Evolutionary conservation across 2,113 vertebrate species (phyloP), one percentile per base, ranked within the genome.

Genomic region (Strix aluco): DNA sequence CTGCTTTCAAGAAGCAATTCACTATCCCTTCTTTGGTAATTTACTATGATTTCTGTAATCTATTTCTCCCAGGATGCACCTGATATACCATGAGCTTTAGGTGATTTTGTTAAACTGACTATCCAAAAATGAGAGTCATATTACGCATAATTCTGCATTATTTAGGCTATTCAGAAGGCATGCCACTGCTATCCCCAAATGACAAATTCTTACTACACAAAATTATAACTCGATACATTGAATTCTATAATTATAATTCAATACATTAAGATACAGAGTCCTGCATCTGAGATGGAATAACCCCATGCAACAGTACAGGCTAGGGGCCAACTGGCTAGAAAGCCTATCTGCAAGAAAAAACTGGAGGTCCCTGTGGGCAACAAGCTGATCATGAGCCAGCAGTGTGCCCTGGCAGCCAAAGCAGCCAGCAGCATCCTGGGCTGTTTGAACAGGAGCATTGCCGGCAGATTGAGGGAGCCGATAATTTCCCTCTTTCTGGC

Each of bases 251-350:
- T 94, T 89, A 58, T 27, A 87, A 23, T 79, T 81, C 84, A 90
- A 82, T 77, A 87, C 62, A 66, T 38, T 70, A 93, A 82, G 84
- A 85, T 73, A 78, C 81, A 82, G 81, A 61, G 36, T 54, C 74
- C 85, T 88, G 81, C 52, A 77, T 89, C 86, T 47, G 83, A 97
- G 89, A 44, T 59, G 77, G 89, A 96, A 67, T 52, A 94, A 95
- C 67, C 62, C 61, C 61, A 46, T 32, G 87, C 44, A 88, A 82
- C 62, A 80, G 25, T 55, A 88, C 36, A 90, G 87, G 90, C 89
- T 84, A 38, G 44, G 26, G 89, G 72, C 93, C 96, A 97, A 38
- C 54, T 94, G 94, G 96, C 92, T 86, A 70, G 87, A 90, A 85
- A 88, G 81, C 46, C 46, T 88, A 6, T 80, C 88, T 90, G 74